These are phyloP conservation scores for Andinoacara biseriatus DNA, from an alignment of 2,113 vertebrate genomes.

Conservation along the genomic window DNA sequence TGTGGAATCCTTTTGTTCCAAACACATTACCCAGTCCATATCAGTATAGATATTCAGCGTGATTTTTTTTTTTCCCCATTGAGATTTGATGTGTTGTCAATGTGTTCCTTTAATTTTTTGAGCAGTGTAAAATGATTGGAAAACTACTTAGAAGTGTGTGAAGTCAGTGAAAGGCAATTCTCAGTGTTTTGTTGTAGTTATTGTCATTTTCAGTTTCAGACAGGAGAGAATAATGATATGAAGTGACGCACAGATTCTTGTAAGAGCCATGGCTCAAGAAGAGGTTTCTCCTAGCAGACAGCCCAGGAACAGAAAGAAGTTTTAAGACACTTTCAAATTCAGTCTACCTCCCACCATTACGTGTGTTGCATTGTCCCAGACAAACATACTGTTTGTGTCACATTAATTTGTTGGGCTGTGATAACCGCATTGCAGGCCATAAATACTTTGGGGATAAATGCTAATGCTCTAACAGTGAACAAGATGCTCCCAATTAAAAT, in stretches of 20 bases:
- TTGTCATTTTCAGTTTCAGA: not conserved
- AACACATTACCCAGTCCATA: too few relatives aligned
- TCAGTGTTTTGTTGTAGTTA: not conserved
- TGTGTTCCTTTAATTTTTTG: too few relatives aligned
- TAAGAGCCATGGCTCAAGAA: too few relatives aligned
- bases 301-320: too few relatives aligned
- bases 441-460: not conserved
- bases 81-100: too few relatives aligned
- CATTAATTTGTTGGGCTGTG: not conserved
- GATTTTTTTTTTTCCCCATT: too few relatives aligned
- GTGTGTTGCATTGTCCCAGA: not conserved
- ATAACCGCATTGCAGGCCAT: not conserved
- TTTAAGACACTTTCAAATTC: too few relatives aligned
- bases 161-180: not conserved
- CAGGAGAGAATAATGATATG: not conserved
- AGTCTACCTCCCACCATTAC: not conserved
- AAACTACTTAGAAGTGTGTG: not conserved
- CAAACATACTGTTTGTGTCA: not conserved
- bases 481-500: not conserved
- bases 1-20: too few relatives aligned
- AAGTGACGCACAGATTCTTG: not conserved
- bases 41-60: too few relatives aligned
- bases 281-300: too few relatives aligned
- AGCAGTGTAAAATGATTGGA: not conserved
- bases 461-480: not conserved